Evolutionary conservation across 2,113 vertebrate species (phyloP).

Genomic region (Tautogolabrus adspersus): DNA sequence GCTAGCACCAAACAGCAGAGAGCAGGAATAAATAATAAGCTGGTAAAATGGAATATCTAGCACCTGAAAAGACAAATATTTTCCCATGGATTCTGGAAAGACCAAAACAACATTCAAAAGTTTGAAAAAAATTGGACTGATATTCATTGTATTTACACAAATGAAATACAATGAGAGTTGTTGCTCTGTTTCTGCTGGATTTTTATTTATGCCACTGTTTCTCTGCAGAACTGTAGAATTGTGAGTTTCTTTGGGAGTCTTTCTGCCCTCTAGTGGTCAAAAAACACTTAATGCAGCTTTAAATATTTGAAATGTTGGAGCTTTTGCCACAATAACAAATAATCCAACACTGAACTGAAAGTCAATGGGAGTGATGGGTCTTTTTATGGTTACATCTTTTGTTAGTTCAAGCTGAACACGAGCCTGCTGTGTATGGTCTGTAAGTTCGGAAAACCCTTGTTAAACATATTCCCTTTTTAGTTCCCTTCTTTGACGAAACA

Average conservation of each 20-base stretch:
- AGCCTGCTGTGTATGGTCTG: background rate
- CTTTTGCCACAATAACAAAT: background rate
- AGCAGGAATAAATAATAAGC: background rate
- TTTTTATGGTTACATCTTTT: background rate
- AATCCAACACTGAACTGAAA: background rate
- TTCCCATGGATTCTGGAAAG: background rate
- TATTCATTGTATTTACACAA: background rate
- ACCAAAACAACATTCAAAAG: background rate
- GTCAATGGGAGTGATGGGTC: background rate
- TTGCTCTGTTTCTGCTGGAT: conserved; percentile 1
- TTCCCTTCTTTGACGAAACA: conserved; percentile 25
- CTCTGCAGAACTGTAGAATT: too few relatives aligned
- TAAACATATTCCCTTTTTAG: background rate
- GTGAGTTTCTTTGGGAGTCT: background rate
- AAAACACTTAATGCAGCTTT: conserved; percentile 41
- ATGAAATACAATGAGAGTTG: background rate
- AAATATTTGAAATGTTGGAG: background rate
- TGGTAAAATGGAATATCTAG: background rate
- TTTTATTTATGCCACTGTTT: background rate
- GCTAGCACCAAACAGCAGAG: background rate
- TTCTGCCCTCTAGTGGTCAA: conserved; percentile 47
- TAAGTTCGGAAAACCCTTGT: background rate
- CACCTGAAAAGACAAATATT: background rate
- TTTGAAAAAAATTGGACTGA: background rate
- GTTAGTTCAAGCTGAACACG: background rate